Conservation (phyloP, 2,113 vertebrate species). For the Aramus guarauna region DNA sequence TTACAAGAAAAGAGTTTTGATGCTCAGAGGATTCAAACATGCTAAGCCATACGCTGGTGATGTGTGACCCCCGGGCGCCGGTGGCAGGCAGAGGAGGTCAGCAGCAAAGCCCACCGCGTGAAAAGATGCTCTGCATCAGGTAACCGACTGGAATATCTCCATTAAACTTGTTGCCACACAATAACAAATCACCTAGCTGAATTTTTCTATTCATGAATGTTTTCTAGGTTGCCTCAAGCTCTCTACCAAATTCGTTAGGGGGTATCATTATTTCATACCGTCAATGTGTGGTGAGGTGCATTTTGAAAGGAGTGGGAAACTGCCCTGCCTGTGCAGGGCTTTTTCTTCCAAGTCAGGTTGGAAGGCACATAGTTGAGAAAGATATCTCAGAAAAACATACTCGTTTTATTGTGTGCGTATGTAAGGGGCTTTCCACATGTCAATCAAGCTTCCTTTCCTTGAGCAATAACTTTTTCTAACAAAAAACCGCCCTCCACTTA, state of each 20-base stretch:
- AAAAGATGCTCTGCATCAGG: background rate
- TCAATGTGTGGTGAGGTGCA: background rate
- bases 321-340: rapidly evolving
- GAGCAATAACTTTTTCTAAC: background rate
- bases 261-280: background rate
- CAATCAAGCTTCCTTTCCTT: background rate
- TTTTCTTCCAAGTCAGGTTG: background rate
- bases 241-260: background rate
- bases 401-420: background rate
- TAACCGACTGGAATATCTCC: background rate
- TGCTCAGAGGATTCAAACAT: background rate
- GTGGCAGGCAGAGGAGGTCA: background rate
- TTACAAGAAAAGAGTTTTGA: background rate
- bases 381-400: background rate
- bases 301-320: background rate
- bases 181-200: background rate
- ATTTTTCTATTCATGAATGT: background rate
- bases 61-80: background rate
- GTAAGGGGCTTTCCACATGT: background rate
- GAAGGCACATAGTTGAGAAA: background rate
- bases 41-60: background rate
- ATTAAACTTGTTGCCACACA: background rate
- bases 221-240: background rate
- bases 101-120: background rate
- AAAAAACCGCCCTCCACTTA: rapidly evolving